Conservation (phyloP, 2,113 vertebrate genomes). For the Columba janthina region DNA sequence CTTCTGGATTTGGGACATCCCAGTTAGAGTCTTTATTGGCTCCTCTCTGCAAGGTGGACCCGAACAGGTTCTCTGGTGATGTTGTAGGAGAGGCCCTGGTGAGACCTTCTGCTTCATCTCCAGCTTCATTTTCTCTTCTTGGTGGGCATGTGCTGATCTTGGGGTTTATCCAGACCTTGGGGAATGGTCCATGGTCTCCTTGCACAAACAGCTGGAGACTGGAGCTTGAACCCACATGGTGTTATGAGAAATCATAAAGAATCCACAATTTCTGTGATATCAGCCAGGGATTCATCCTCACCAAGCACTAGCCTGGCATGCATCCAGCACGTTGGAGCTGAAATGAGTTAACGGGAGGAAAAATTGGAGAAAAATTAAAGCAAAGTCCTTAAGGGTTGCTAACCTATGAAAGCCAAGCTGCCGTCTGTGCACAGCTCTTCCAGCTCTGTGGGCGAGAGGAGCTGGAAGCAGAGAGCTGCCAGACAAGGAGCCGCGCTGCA, state of each 20-base stretch:
- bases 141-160: rapidly evolving
- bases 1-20: not conserved
- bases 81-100: too few relatives aligned
- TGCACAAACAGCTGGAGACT: rapidly evolving
- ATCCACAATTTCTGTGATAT: not conserved
- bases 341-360: not conserved
- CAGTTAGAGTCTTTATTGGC: not conserved
- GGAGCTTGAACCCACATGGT: not conserved
- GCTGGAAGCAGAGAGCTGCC: not conserved
- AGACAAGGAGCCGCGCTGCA: not conserved
- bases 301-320: not conserved
- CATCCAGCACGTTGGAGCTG: not conserved
- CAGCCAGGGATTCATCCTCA: not conserved
- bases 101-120: not conserved
- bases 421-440: not conserved
- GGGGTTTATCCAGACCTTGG: not conserved
- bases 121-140: not conserved
- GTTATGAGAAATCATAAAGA: not conserved
- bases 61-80: not conserved
- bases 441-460: not conserved
- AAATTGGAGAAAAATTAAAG: not conserved
- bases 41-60: not conserved
- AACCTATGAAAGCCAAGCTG: not conserved
- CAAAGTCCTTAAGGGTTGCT: not conserved
- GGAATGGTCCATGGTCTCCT: not conserved